Base-by-base conservation (phyloP, 30 jellyfish, hydroid and myxozoan species). In the Turritopsis dohrnii region DNA sequence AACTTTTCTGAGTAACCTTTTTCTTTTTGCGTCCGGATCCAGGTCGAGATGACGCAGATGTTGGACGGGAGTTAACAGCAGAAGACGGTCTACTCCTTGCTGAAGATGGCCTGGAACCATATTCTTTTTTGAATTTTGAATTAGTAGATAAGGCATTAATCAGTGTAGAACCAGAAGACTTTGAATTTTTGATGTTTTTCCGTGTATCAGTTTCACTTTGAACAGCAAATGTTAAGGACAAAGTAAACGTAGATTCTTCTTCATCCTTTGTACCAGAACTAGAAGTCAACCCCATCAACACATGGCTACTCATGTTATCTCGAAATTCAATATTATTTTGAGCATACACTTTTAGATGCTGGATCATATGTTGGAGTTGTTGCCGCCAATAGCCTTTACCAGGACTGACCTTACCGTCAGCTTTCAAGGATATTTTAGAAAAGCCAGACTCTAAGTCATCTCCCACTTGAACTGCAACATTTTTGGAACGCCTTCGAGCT, bases 301-400 rank as follows among this genome's bases (percentile, higher is more conserved):
- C 69, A 26, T 21, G 71, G 26, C 88, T 88, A 24, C 96, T 88
- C 22, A 93, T 29, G 5, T 92, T 69, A 31, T 93, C 98, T 74
- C 98, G 81, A 79, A 93, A 93, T 53, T 88, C 98, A 25, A 88
- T 76, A 52, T 88, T 86, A 83, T 88, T 88, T 71, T 88, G 96
- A 65, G 98, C 81, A 75, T 88, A 93, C n/a, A 93, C 83, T 74
- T 93, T 93, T 89, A 93, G 72, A 79, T 93, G 98, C 72, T 93
- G 96, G 25, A 85, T 52, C 4, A 93, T 85, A 81, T 93, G 96
- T 52, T 93, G 96, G 29, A 88, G 74, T 66, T 93, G 98, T 71
- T 93, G 98, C 29, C 98, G 69, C 98, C 98, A 93, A 52, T 84
- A 93, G 25, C 98, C 98, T 81, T 93, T 93, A 13, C 98, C 98